Percentiles rank a stretch among this genome's conserved stretches.
Evolutionary conservation across 2,797 vertebrate species (phyloP).

Genomic region (Pseudochirops corinnae): DNA sequence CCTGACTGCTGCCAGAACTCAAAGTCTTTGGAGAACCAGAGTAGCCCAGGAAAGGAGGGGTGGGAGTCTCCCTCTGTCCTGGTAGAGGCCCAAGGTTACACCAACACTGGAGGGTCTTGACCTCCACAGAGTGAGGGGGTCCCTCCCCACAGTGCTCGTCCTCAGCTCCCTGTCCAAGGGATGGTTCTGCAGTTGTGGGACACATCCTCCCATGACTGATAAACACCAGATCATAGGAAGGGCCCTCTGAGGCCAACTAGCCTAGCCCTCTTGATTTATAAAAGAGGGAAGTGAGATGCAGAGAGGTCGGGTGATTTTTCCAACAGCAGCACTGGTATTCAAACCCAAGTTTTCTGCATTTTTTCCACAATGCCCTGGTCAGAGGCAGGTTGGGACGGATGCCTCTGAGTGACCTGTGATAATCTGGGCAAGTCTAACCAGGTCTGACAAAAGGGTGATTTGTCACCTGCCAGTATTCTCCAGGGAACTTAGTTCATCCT

Average conservation of each 20-base stretch:
- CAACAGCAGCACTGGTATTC: not conserved
- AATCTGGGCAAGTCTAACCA: not conserved
- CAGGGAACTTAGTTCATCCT: not conserved
- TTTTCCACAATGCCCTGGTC: not conserved
- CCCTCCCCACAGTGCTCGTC: no score
- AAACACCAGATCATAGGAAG: not conserved
- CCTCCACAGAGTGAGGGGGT: no score
- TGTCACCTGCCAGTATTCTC: not conserved
- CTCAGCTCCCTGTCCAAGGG: not conserved
- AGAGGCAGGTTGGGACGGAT: not conserved
- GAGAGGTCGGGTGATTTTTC: not conserved
- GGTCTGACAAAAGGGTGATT: not conserved
- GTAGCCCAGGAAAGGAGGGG: not conserved
- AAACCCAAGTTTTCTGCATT: not conserved
- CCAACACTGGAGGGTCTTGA: no score
- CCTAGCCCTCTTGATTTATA: not conserved
- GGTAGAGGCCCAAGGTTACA: no score
- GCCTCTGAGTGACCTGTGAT: not conserved
- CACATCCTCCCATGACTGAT: not conserved
- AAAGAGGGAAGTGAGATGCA: not conserved
- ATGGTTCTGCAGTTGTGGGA: no score
- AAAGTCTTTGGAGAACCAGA: not conserved
- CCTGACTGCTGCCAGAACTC: not conserved
- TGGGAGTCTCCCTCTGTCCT: not conserved
- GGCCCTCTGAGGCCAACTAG: no score